phyloP scores from a whole-genome alignment of 2,113 vertebrate species.

The Calidris pugnax region DNA sequence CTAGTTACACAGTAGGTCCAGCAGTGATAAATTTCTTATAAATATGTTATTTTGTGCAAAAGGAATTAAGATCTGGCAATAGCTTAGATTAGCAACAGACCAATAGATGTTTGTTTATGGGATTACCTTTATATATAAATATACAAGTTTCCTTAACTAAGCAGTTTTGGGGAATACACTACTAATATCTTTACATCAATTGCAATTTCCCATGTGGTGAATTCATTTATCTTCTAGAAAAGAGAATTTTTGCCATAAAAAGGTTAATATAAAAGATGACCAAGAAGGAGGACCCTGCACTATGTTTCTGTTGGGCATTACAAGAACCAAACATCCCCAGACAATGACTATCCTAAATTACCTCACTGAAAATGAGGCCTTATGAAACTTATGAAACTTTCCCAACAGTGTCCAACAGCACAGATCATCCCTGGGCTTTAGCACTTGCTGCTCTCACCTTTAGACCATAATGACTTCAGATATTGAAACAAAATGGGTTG shows the following conservation, averaged over 20 bases:
- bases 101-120: not conserved
- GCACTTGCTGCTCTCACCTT: not conserved
- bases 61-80: not conserved
- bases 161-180: not conserved
- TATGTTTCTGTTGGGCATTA: not conserved
- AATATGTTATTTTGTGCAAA: not conserved
- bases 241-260: not conserved
- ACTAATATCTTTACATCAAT: not conserved
- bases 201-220: not conserved
- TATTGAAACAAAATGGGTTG: not conserved
- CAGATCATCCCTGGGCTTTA: not conserved
- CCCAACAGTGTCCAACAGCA: not conserved
- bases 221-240: not conserved
- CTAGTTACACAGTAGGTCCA: not conserved
- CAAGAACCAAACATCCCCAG: not conserved
- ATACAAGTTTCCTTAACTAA: not conserved
- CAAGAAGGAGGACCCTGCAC: not conserved
- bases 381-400: fast-evolving
- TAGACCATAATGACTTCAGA: not conserved
- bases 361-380: not conserved
- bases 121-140: not conserved
- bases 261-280: not conserved
- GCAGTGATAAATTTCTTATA: not conserved
- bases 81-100: not conserved
- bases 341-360: not conserved